Base-by-base conservation (phyloP, 2,888 invertebrate genomes). In the Amblyteles armatorius region DNA sequence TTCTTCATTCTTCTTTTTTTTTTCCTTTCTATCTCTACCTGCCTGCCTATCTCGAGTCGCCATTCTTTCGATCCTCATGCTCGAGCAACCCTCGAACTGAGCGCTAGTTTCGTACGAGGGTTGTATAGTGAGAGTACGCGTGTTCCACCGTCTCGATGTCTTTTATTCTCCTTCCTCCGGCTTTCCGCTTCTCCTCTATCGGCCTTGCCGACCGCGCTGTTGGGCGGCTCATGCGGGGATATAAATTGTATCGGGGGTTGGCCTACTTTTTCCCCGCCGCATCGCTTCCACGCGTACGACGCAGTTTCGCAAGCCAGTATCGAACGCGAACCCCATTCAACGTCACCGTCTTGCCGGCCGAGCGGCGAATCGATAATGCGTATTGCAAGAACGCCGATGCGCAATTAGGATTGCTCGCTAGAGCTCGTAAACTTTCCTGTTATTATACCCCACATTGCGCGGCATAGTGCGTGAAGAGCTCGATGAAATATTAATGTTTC, bases 211-310 rank as follows among this genome's bases (percentile, higher is more conserved):
- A 79, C 74, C 52, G 26, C 48, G 36, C 22, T 22, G 48, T 48
- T 68, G 74, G 63, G 13, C 57, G 57, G 22, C 57, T 22, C 22
- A 26, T 22, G 57, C 26, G 57, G 57, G 26, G 22, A 57, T 76
- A 83, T 65, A 83, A 79, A 71, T 74, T 71, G 76, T 79, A 79
- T 76, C 69, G 87, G 80, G 88, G 87, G 86, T 83, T 89, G 89
- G 50, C 90, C 90, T 80, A 89, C 84, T 90, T 90, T 85, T 80
- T 73, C 73, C 40, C 68, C 57, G 68, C 48, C 16, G 26, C 48
- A 55, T 73, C 57, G 68, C 63, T 40, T 74, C 26, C 57, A 19
- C 13, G 52, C 57, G 48, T 68, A 48, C 74, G 44, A 73, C 22
- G 67, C 57, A 65, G 63, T 79, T 73, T 79, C 68, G 68, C 67